Evolutionary conservation across 2,888 invertebrate genomes (phyloP).

Genomic region (Chloroclystis v-ata): DNA sequence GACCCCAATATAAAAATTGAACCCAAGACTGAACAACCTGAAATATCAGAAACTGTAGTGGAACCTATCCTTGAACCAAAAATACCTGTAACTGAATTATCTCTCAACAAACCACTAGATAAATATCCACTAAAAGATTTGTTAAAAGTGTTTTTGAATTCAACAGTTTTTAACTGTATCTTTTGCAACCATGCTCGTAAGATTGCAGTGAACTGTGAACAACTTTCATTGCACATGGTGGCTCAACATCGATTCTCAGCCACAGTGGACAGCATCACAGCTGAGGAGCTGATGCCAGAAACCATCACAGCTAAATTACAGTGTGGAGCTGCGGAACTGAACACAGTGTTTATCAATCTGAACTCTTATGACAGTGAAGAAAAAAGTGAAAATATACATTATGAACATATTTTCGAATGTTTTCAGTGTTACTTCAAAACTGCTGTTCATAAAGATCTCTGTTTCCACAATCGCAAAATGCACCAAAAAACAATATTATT

Average conservation of each 20-base stretch:
- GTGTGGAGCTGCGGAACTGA: constrained; percentile 79
- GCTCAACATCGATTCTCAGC: constrained; percentile 89
- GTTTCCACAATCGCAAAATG: constrained; percentile 90
- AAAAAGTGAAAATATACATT: constrained; percentile 74
- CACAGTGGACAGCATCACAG: constrained; percentile 86
- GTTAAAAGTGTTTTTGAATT: constrained; percentile 84
- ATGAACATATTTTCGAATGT: constrained; percentile 88
- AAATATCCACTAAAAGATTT: constrained; percentile 84
- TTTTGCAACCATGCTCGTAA: constrained; percentile 92
- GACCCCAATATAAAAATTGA: constrained; percentile 45
- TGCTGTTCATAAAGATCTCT: constrained; percentile 88
- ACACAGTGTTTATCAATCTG: constrained; percentile 83
- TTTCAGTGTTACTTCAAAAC: constrained; percentile 90
- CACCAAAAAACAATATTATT: constrained; percentile 89
- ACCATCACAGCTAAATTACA: constrained; percentile 84
- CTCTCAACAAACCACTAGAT: constrained; percentile 85
- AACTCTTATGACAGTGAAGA: constrained; percentile 82
- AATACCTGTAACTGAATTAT: constrained; percentile 82
- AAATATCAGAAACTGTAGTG: constrained; percentile 38
- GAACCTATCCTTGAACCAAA: constrained; percentile 69
- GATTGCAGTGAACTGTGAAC: constrained; percentile 90
- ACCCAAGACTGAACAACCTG: constrained; percentile 51
- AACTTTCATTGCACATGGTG: constrained; percentile 87
- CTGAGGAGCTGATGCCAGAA: constrained; percentile 83
- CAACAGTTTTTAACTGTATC: constrained; percentile 84